phyloP scores from a whole-genome alignment of 2,113 vertebrate genomes.

The Tonatia bakeri region DNA sequence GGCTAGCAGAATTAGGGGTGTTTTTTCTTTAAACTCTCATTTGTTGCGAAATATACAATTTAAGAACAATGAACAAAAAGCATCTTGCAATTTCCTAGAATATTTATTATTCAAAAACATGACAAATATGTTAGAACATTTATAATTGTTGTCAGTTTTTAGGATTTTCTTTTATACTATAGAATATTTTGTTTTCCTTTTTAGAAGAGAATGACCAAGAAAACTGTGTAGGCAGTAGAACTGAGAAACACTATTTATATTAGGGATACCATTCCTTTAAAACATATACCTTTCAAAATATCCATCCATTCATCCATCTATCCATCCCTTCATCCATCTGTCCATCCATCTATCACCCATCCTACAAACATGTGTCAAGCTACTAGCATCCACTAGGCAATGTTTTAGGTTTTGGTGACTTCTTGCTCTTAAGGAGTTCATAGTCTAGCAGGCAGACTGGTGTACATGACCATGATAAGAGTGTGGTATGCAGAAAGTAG shows the following conservation, averaged over 20 bases:
- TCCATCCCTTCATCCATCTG: neutral
- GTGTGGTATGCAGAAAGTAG: fast-evolving
- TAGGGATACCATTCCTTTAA: neutral
- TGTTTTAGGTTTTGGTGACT: neutral
- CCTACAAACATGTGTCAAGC: neutral
- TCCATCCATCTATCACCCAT: neutral
- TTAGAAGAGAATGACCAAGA: neutral
- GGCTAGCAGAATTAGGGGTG: neutral
- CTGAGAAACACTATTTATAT: neutral
- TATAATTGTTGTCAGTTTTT: neutral
- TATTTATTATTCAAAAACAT: neutral
- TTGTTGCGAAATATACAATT: neutral
- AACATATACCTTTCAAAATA: neutral
- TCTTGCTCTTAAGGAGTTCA: neutral
- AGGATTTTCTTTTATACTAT: neutral
- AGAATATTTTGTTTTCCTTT: neutral
- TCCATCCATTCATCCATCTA: neutral
- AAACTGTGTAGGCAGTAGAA: neutral
- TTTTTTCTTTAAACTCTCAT: slow-evolving; percentile 3
- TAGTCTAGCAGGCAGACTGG: neutral
- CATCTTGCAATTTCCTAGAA: neutral
- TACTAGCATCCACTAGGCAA: neutral
- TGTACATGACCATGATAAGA: neutral
- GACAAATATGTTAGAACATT: neutral
- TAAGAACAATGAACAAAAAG: neutral